Conservation (phyloP, 2,888 invertebrate genomes). For the Deilephila porcellus region DNA sequence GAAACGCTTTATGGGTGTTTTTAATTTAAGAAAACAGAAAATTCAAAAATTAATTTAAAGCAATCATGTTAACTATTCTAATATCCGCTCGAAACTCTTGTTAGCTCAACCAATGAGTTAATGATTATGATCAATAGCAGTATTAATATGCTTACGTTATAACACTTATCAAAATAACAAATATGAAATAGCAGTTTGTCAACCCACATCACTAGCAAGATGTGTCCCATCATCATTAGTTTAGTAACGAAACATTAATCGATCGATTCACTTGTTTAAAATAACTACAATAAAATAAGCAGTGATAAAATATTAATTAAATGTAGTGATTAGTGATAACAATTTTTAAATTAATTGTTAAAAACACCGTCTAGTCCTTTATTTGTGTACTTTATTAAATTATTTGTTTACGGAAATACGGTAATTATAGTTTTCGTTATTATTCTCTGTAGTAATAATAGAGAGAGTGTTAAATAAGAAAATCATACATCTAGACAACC, state of each 20-base stretch:
- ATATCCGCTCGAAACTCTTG: too few species aligned
- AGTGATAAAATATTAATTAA: neutral
- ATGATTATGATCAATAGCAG: too few species aligned
- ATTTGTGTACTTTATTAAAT: neutral
- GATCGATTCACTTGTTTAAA: constrained; percentile 40
- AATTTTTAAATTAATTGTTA: neutral
- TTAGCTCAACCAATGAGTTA: too few species aligned
- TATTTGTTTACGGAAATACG: neutral
- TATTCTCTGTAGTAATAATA: neutral
- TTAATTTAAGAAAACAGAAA: too few species aligned
- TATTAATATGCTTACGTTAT: neutral
- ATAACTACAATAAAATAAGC: neutral
- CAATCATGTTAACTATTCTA: too few species aligned
- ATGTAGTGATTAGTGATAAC: constrained; percentile 3
- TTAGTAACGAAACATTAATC: constrained; percentile 30
- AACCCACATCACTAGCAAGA: constrained; percentile 8
- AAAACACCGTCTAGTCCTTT: constrained; percentile 10
- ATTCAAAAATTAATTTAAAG: too few species aligned
- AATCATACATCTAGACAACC: too few species aligned
- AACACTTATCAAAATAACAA: neutral
- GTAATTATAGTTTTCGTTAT: neutral
- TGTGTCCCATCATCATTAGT: neutral
- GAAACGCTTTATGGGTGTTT: too few species aligned
- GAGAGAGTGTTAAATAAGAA: too few species aligned
- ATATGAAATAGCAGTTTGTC: neutral